phyloP scores from a whole-genome alignment of 2,797 vertebrate genomes.

The Cyprinodon diabolis region DNA sequence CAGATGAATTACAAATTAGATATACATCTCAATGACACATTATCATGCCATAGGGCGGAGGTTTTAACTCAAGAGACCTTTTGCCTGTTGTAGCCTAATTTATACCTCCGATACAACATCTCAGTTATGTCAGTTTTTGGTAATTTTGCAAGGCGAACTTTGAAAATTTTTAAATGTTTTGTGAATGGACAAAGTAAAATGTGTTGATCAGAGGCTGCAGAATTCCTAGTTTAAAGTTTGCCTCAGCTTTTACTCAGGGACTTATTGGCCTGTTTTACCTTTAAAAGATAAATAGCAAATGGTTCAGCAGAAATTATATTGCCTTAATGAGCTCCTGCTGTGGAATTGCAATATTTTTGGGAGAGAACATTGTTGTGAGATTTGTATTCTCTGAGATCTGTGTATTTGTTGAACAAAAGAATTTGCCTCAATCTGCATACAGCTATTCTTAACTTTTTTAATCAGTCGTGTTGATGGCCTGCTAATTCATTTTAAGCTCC shows the following conservation, averaged over 20 bases:
- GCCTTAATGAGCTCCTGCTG: neutral
- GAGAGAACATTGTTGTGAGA: neutral
- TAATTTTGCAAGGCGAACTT: neutral
- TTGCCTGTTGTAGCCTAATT: neutral
- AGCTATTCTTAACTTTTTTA: neutral
- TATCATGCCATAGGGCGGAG: too few relatives aligned
- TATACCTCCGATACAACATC: neutral
- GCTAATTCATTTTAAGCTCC: neutral
- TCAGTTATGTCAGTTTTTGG: neutral
- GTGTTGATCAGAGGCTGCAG: neutral
- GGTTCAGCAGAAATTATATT: too few relatives aligned
- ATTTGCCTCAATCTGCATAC: neutral
- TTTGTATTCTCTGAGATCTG: neutral
- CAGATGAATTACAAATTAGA: too few relatives aligned
- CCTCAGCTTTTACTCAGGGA: conserved; percentile 5
- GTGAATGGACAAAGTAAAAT: neutral
- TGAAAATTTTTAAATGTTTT: neutral
- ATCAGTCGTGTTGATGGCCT: neutral
- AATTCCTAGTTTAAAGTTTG: neutral
- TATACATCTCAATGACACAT: neutral
- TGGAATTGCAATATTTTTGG: neutral
- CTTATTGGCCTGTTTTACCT: neutral
- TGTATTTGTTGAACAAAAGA: neutral
- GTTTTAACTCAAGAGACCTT: neutral
- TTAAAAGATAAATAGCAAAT: neutral